Evolutionary conservation across 2,888 invertebrate species (phyloP).

Genomic region (Nipponacmea schrenckii): DNA sequence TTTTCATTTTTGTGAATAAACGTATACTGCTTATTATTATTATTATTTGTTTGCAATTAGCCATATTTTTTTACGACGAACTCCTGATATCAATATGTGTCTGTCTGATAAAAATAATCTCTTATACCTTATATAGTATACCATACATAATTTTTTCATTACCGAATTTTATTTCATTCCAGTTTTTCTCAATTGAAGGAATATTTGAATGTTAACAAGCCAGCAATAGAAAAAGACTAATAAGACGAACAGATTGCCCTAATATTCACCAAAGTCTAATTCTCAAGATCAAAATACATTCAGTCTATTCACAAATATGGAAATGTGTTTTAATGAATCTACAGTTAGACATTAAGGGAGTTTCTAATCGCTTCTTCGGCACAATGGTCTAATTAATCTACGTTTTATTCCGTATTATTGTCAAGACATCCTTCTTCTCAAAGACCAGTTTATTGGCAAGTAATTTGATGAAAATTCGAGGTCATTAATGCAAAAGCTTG

Average conservation of each 20-base stretch:
- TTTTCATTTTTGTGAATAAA: no score
- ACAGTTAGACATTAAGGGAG: constrained; percentile 5
- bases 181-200: no score
- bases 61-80: no score
- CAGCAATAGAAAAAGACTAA: no score
- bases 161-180: no score
- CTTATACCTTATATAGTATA: no score
- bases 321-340: constrained; percentile 7
- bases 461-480: constrained; percentile 6
- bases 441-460: constrained; percentile 4
- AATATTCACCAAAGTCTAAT: neutral
- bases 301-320: constrained; percentile 4
- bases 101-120: no score
- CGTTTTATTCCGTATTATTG: constrained; percentile 4
- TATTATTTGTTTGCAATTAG: no score
- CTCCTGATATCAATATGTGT: no score
- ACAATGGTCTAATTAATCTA: neutral
- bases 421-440: constrained; percentile 6
- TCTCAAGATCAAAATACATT: neutral
- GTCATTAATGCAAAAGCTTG: constrained; percentile 8
- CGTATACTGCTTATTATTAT: no score
- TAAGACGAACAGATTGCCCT: neutral
- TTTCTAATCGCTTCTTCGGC: neutral
- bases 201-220: no score
- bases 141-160: no score